These are phyloP conservation scores for Myzus persicae DNA, from an alignment of 1,140 invertebrate genomes.

Conservation along the genomic window DNA sequence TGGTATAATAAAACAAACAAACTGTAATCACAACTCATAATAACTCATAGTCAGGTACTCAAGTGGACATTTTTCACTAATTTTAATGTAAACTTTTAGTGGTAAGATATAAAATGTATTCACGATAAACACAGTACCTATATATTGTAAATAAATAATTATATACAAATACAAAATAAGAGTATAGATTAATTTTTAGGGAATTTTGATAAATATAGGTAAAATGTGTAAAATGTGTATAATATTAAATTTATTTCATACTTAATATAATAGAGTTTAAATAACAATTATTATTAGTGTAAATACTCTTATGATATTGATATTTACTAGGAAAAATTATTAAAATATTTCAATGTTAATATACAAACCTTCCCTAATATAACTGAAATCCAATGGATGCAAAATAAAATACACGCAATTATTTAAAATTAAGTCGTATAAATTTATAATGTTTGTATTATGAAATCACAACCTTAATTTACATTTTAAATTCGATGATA, in stretches of 20 bases:
- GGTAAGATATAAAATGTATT: not conserved
- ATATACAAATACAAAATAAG: not conserved
- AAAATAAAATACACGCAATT: not conserved
- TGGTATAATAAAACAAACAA: not conserved
- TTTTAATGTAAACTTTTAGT: not conserved
- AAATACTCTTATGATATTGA: not conserved
- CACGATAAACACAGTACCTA: not conserved
- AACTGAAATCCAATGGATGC: not conserved
- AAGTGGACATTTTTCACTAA: not conserved
- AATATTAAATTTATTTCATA: not conserved
- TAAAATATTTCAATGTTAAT: too few species aligned
- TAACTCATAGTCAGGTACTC: not conserved
- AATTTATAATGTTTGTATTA: conserved; percentile 3
- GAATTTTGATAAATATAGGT: too few species aligned
- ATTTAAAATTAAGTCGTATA: not conserved
- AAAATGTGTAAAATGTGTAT: not conserved
- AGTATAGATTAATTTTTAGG: not conserved
- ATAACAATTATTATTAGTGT: not conserved
- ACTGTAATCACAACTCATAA: not conserved
- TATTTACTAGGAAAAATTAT: not conserved
- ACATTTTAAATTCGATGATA: not conserved
- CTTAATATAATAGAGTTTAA: not conserved
- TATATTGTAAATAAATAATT: not conserved
- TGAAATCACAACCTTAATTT: not conserved
- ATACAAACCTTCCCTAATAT: not conserved